These are phyloP conservation scores for Lepisosteus oculatus DNA, from an alignment of 2,113 vertebrate species.

Conservation along the genomic window DNA sequence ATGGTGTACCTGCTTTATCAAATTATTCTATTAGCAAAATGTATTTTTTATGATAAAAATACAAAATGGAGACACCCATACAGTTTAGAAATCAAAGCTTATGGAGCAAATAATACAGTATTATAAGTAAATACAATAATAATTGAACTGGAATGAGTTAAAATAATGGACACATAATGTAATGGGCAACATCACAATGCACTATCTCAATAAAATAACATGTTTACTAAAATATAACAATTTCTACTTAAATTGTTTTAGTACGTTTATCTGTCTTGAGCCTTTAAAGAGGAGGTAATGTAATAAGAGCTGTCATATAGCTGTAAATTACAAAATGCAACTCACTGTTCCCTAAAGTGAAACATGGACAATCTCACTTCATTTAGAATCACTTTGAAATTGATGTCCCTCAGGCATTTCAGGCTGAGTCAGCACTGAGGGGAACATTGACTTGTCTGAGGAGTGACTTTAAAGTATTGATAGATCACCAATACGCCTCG, in stretches of 20 bases:
- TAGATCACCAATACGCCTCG: slow-evolving; percentile 1
- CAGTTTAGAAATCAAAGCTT: too few relatives aligned
- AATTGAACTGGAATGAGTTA: too few relatives aligned
- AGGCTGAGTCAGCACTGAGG: slow-evolving; percentile 57
- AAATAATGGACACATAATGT: too few relatives aligned
- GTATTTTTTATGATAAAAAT: too few relatives aligned
- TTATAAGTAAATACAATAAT: too few relatives aligned
- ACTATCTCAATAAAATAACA: slow-evolving; percentile 29
- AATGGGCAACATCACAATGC: too few relatives aligned
- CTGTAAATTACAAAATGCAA: slow-evolving; percentile 43
- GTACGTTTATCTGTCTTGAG: slow-evolving; percentile 41
- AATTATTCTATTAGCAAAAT: too few relatives aligned
- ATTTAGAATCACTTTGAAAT: slow-evolving; percentile 54
- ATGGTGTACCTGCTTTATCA: too few relatives aligned
- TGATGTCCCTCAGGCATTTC: slow-evolving; percentile 45
- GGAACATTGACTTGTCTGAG: slow-evolving; percentile 49
- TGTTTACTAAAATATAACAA: slow-evolving; percentile 20
- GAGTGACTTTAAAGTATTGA: slow-evolving; percentile 42
- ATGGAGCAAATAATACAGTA: too few relatives aligned
- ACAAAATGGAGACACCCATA: too few relatives aligned
- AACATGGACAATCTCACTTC: slow-evolving; percentile 46
- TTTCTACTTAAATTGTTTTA: slow-evolving; percentile 27
- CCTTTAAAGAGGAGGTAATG: slow-evolving; percentile 7
- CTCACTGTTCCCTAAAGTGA: slow-evolving; percentile 35
- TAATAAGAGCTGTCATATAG: slow-evolving; percentile 30